Conservation (phyloP, 2,113 vertebrate species). For the Octodon degus region DNA sequence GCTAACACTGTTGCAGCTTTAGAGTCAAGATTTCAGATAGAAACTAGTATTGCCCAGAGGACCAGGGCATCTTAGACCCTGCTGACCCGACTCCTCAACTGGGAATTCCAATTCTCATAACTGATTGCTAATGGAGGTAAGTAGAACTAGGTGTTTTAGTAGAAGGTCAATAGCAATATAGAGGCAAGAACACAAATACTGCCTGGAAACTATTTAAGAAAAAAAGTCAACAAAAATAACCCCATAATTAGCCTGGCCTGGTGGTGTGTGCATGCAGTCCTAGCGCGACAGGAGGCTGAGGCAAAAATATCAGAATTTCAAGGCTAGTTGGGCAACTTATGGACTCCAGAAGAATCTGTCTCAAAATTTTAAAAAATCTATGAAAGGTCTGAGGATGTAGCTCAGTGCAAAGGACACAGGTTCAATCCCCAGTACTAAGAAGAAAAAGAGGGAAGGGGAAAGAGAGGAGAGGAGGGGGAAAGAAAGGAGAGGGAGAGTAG, state of each 20-base stretch:
- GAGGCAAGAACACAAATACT: not conserved
- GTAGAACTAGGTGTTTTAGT: slow-evolving; percentile 15
- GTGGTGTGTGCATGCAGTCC: not conserved
- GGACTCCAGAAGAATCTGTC: too few relatives aligned
- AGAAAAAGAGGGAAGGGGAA: too few relatives aligned
- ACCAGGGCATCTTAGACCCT: not conserved
- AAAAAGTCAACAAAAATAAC: not conserved
- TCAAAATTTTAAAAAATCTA: too few relatives aligned
- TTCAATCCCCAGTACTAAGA: too few relatives aligned
- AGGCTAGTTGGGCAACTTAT: too few relatives aligned
- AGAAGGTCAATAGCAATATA: not conserved
- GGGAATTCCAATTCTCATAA: not conserved
- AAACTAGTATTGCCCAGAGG: not conserved
- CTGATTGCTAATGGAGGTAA: not conserved
- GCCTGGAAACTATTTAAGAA: not conserved
- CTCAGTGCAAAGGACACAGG: too few relatives aligned
- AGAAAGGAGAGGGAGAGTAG: too few relatives aligned
- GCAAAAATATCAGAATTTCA: not conserved
- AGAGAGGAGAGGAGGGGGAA: too few relatives aligned
- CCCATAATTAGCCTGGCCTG: not conserved
- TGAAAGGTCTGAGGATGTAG: too few relatives aligned
- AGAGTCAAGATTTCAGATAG: not conserved
- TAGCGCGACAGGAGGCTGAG: too few relatives aligned
- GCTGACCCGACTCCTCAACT: not conserved
- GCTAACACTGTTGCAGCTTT: not conserved